phyloP scores from a whole-genome alignment of 2,888 invertebrate species.

The Limnephilus marmoratus region DNA sequence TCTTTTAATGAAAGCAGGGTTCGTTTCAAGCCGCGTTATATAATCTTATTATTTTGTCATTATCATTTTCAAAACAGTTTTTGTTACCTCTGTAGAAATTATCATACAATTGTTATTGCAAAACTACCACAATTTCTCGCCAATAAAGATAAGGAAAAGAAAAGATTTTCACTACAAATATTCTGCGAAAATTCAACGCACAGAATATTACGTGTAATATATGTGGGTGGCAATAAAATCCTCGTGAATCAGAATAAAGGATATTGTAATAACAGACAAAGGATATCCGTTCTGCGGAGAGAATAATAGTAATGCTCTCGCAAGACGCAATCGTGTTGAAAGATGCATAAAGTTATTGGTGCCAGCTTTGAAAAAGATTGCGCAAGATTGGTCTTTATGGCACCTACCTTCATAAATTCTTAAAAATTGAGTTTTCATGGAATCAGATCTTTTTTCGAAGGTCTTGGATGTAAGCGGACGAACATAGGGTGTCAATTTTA shows the following conservation, averaged over 20 bases:
- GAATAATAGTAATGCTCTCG: neutral
- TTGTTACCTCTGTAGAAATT: neutral
- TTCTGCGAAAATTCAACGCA: neutral
- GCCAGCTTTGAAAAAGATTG: neutral
- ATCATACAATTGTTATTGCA: neutral
- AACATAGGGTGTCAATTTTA: too few relatives aligned
- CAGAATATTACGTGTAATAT: neutral
- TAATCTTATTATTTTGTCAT: neutral
- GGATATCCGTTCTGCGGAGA: neutral
- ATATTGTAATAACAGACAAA: neutral
- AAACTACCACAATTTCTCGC: neutral
- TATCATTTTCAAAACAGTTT: neutral
- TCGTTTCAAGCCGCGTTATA: too few relatives aligned
- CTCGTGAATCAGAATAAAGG: neutral
- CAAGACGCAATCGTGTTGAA: neutral
- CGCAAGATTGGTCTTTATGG: neutral
- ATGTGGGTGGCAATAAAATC: neutral
- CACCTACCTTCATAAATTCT: too few relatives aligned
- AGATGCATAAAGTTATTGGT: constrained; percentile 10
- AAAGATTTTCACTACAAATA: neutral
- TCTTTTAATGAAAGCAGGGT: too few relatives aligned
- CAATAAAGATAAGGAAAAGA: neutral
- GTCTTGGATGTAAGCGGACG: too few relatives aligned
- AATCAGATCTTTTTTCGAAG: too few relatives aligned
- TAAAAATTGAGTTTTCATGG: too few relatives aligned